Percentiles rank a stretch among this genome's conserved stretches.
Conservation (phyloP, 2,888 invertebrate genomes). For the Heliconius sara region DNA sequence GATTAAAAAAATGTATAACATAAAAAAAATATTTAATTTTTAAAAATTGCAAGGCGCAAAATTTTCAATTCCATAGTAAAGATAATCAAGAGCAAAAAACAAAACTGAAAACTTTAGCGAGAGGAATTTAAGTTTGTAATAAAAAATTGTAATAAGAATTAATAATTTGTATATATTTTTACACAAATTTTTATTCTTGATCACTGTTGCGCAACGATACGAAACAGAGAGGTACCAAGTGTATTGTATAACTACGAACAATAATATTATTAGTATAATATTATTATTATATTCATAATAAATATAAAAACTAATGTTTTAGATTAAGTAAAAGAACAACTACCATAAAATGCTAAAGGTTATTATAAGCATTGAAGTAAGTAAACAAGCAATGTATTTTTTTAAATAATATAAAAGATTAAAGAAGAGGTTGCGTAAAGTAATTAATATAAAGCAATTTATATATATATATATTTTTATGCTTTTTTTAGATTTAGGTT, state of each 20-base stretch:
- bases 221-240: conserved; percentile 45
- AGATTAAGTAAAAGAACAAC: neutral
- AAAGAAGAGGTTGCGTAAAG: no score
- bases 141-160: conserved; percentile 12
- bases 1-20: no score
- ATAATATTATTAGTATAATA: conserved; percentile 64
- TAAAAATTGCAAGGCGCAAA: neutral
- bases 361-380: neutral
- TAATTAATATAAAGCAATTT: no score
- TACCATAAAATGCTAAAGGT: neutral
- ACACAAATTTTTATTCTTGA: conserved; percentile 59
- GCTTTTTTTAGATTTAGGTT: no score
- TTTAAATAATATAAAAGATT: no score
- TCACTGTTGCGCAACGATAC: conserved; percentile 69
- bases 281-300: conserved; percentile 16
- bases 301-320: neutral
- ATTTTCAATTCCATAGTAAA: no score
- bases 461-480: no score
- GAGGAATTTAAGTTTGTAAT: neutral
- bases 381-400: no score
- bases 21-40: neutral
- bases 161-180: conserved; percentile 55
- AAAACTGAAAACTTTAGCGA: neutral
- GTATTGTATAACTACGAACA: conserved; percentile 50
- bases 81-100: neutral